Evolutionary conservation across 2,113 vertebrate species (phyloP).

Genomic region (Psittacula cyanocephala): DNA sequence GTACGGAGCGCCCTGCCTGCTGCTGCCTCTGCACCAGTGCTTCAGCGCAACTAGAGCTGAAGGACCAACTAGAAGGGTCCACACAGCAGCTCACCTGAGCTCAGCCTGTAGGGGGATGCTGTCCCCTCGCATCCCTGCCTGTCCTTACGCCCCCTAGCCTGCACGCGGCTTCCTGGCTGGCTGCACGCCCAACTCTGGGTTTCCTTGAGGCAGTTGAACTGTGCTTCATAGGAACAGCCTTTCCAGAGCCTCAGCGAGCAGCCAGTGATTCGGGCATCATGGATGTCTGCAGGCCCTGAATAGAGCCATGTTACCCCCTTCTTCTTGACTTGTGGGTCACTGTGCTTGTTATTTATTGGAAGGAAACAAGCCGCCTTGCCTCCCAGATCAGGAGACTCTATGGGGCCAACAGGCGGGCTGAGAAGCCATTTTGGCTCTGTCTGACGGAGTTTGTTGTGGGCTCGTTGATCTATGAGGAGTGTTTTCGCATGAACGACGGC

Average conservation of each 20-base stretch:
- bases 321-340: not conserved
- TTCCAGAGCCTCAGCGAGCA: not conserved
- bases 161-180: not conserved
- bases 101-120: too few species aligned
- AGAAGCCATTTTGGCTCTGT: slow-evolving; percentile 84
- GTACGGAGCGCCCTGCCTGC: slow-evolving; percentile 36
- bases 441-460: slow-evolving; percentile 80
- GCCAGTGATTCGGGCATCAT: rapidly evolving
- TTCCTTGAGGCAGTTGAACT: not conserved
- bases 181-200: not conserved
- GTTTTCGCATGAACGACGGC: slow-evolving; percentile 91
- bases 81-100: not conserved
- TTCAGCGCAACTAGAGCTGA: not conserved
- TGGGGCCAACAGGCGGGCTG: slow-evolving; percentile 85
- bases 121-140: too few species aligned
- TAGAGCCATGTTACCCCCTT: not conserved
- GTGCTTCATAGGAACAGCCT: not conserved
- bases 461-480: slow-evolving; percentile 83
- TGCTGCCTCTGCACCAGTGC: not conserved
- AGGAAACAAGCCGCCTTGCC: slow-evolving; percentile 89
- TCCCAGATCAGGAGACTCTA: slow-evolving; percentile 90
- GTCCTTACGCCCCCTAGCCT: not conserved
- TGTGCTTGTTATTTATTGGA: slow-evolving; percentile 6
- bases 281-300: not conserved
- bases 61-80: too few species aligned